Base-by-base conservation (phyloP, 2,113 vertebrate genomes). In the Colossoma macropomum region DNA sequence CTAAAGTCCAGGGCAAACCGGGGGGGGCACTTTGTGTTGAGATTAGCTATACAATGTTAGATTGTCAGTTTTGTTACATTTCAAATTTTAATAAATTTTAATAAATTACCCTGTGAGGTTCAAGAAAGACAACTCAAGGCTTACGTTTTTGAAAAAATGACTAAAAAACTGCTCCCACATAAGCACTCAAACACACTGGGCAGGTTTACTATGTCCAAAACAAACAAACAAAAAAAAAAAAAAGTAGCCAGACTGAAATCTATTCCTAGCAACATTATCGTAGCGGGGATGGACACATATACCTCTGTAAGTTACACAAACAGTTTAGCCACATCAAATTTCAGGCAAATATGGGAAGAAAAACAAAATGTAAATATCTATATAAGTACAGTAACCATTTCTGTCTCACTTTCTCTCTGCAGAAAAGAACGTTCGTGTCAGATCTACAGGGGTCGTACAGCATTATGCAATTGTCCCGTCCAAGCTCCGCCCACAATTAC, bases 1-100 rank as follows among this genome's bases (percentile, higher is more conserved):
- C 32, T 7, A 63, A 77, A 62, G 75, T 50, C 45, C n/a, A 74
- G 75, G 41, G 54, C 21, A 79, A 11, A 63, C 38, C 41, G 10
- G 41, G 79, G 1, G 13, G 72, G 68, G 60, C 52, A 50, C 27
- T 32, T 77, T 65, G 19, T 2, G 54, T 56, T 76, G 23, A 76
- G 65, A 60, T 86, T 80, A 86, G 45, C 32, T 45, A 54, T 50
- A 85, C 80, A 88, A 69, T 50, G 82, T 91, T 90, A 93, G 92
- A 94, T 94, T 94, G 93, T 94, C 92, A 92, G 86, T 92, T 83
- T 85, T 76, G 54, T 89, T 87, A 82, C 85, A 85, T 77, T 59
- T 83, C 72, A 41, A 50, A 54, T 45, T 70, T 38, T 68, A 76
- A 48, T n/a, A 48, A 83, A 63, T 83, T 88, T 77, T 84, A 84